Conservation (phyloP, 2,797 vertebrate genomes). For the Chloroceryle inda region DNA sequence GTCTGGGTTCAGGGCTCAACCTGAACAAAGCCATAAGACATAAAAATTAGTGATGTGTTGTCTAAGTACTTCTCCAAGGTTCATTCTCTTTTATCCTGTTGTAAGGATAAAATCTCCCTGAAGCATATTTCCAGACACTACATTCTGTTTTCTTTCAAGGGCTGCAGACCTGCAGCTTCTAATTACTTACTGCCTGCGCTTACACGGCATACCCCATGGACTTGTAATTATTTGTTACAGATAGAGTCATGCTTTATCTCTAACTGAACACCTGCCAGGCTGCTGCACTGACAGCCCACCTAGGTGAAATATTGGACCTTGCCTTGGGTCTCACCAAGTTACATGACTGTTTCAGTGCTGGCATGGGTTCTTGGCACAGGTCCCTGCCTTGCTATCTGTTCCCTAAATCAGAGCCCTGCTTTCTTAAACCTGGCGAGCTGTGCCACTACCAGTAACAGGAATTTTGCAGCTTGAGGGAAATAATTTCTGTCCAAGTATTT, state of each 20-base stretch:
- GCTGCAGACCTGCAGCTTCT: not conserved
- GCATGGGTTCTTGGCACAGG: not conserved
- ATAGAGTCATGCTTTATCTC: not conserved
- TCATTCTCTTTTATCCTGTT: not conserved
- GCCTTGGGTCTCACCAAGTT: not conserved
- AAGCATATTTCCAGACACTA: not conserved
- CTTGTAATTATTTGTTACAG: not conserved
- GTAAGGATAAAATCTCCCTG: not conserved
- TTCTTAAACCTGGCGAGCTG: not conserved
- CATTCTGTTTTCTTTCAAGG: not conserved
- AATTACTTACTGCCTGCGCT: not conserved
- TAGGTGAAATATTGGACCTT: not conserved
- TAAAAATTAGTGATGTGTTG: not conserved
- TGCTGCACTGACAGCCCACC: not conserved
- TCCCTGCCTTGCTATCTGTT: not conserved
- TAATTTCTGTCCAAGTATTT: not conserved
- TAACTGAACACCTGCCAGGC: fast-evolving
- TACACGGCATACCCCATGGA: not conserved
- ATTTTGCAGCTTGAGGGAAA: not conserved
- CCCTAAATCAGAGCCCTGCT: not conserved
- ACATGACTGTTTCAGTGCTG: not conserved
- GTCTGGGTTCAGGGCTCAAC: not conserved
- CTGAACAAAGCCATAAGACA: not conserved
- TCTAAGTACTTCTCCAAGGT: not conserved
- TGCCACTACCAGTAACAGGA: not conserved